Percentiles rank a stretch among this genome's conserved stretches.
Conservation (phyloP, 2,113 vertebrate genomes). For the Tachycineta bicolor region DNA sequence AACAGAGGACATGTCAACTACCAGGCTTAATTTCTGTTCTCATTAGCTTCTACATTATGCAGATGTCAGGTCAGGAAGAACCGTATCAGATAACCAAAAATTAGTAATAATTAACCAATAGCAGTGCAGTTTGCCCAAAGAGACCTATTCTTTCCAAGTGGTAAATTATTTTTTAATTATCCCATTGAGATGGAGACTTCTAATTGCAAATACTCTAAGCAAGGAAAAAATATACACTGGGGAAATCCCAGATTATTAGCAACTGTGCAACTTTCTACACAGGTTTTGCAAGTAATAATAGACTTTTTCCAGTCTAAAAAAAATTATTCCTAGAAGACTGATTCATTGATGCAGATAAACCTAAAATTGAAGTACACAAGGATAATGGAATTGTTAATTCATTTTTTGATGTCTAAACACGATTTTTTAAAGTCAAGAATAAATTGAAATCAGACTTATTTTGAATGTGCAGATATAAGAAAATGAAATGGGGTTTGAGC, state of each 20-base stretch:
- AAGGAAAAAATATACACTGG: slow-evolving; percentile 32
- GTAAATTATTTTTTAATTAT: slow-evolving; percentile 66
- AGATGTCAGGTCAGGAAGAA: slow-evolving; percentile 60
- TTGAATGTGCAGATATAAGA: not conserved
- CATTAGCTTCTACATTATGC: slow-evolving; percentile 59
- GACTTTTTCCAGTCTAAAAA: not conserved
- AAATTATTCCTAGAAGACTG: not conserved
- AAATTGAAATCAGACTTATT: slow-evolving; percentile 6
- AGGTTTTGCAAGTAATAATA: slow-evolving; percentile 33
- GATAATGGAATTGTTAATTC: slow-evolving; percentile 36
- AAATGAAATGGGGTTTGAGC: not conserved
- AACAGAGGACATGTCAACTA: slow-evolving; percentile 17
- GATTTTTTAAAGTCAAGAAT: not conserved
- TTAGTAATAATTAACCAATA: slow-evolving; percentile 58
- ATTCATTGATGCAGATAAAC: not conserved
- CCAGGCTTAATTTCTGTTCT: slow-evolving; percentile 52
- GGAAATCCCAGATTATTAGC: slow-evolving; percentile 40
- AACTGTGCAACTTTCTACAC: slow-evolving; percentile 34
- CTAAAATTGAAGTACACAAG: not conserved
- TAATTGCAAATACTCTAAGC: slow-evolving; percentile 52
- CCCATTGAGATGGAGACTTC: slow-evolving; percentile 37
- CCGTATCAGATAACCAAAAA: slow-evolving; percentile 45
- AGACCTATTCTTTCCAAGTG: slow-evolving; percentile 44
- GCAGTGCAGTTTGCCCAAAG: slow-evolving; percentile 32
- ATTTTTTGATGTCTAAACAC: slow-evolving; percentile 26